Base-by-base conservation (phyloP, 2,113 vertebrate species). In the Chrysochloris asiatica region DNA sequence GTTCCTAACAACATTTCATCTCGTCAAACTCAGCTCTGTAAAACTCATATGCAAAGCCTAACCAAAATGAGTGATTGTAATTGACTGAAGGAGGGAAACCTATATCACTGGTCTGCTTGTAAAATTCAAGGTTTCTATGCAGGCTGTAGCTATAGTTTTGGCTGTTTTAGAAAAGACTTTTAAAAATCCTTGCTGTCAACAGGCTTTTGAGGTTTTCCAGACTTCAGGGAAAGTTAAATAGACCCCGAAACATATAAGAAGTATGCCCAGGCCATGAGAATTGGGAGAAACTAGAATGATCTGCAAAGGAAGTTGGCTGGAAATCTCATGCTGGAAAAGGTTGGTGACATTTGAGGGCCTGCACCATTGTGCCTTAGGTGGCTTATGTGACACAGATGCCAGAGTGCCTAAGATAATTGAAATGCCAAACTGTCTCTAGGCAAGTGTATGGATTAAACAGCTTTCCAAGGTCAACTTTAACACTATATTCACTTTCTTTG, bases 151-250 rank as follows among this genome's bases (percentile, higher is more conserved):
- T 95, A 63, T 72, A 94, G 88, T 83, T 93, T 95, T 94, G 94
- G 86, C 95, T 95, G 93, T 95, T 86, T 93, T 95, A 94, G 73
- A 85, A 96, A 89, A 95, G 93, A 93, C 93, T 96, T 97, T 90
- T 94, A 95, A 96, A 97, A 95, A 96, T 96, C 91, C 86, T 92
- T 96, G 95, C 95, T 97, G 95, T 97, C 96, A 96, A 95, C 95
- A 94, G 81, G 72, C 92, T 94, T 93, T 95, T 97, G 96, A 97
- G 92, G 56, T 81, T 97, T 96, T 95, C 95, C 96, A 97, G 96
- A 94, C 90, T 95, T 94, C 38, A 47, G 92, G 92, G 83, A 95
- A 96, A 95, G 94, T 95, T 95, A 96, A 97, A 94, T 93, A 95
- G 94, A 96, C 94, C 92, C 90, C 95, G 92, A 96, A 95, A 95